Conservation (phyloP, 2,888 invertebrate genomes). For the Drosophila niveifrons region DNA sequence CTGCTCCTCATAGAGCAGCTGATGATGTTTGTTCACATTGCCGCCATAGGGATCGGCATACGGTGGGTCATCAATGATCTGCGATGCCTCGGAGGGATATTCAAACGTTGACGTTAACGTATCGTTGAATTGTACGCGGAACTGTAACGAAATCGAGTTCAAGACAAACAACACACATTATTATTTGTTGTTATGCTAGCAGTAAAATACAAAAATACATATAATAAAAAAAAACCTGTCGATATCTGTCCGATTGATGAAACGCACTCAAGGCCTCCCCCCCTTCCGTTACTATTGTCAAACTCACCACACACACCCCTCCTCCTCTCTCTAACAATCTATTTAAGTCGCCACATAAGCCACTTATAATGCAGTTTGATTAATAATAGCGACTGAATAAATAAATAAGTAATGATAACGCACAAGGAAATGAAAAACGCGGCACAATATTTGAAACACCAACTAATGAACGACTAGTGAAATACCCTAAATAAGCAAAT, state of each 20-base stretch:
- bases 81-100: slow-evolving; percentile 96
- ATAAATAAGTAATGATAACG: slow-evolving; percentile 52
- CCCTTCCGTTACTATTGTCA: background rate
- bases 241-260: slow-evolving; percentile 64
- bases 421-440: slow-evolving; percentile 35
- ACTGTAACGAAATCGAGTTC: slow-evolving; percentile 86
- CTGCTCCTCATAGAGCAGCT: slow-evolving; percentile 72
- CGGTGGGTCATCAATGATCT: slow-evolving; percentile 89
- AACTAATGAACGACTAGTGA: slow-evolving; percentile 5
- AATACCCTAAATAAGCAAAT: slow-evolving; percentile 18
- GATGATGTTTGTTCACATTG: slow-evolving; percentile 72
- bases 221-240: background rate
- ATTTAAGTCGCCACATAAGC: slow-evolving; percentile 34
- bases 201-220: background rate
- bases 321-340: background rate
- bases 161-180: slow-evolving; percentile 16
- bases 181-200: slow-evolving; percentile 1
- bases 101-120: slow-evolving; percentile 94
- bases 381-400: slow-evolving; percentile 56
- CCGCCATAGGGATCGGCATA: slow-evolving; percentile 75
- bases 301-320: too few relatives aligned
- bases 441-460: background rate
- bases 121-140: slow-evolving; percentile 96
- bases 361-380: slow-evolving; percentile 68
- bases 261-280: slow-evolving; percentile 51